Conservation (phyloP, 2,888 invertebrate species). For the Bruchidius siliquastri region DNA sequence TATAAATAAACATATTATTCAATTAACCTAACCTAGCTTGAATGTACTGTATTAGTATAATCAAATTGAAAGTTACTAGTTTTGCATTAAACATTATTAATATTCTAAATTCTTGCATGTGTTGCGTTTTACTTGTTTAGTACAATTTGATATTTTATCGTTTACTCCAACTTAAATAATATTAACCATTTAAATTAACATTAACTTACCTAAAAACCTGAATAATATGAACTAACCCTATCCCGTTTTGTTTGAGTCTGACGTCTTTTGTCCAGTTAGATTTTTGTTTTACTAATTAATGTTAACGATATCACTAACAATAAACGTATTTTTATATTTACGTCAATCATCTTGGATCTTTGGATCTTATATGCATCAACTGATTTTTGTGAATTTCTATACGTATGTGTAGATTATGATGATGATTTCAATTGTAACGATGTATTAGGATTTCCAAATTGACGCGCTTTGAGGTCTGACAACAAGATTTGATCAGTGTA, state of each 20-base stretch:
- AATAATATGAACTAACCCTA: conserved; percentile 6
- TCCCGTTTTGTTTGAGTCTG: not conserved
- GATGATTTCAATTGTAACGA: too few species aligned
- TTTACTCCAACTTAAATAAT: conserved; percentile 1
- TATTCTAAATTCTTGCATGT: not conserved
- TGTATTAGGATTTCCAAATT: too few species aligned
- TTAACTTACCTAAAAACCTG: conserved; percentile 19
- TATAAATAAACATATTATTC: not conserved
- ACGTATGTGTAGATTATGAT: too few species aligned
- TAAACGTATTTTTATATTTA: too few species aligned
- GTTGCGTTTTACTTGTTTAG: not conserved
- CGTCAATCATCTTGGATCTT: too few species aligned
- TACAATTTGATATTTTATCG: not conserved
- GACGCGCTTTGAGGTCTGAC: too few species aligned
- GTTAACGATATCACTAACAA: too few species aligned
- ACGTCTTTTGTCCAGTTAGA: not conserved
- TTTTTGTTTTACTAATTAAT: not conserved
- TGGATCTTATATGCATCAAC: too few species aligned
- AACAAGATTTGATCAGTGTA: too few species aligned
- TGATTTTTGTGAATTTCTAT: too few species aligned
- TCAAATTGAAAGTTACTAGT: not conserved
- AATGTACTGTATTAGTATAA: not conserved
- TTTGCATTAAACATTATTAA: not conserved
- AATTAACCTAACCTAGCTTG: not conserved
- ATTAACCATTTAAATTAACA: conserved; percentile 32